phyloP scores from a whole-genome alignment of 1,140 invertebrate genomes.

The Theocolax elegans region DNA sequence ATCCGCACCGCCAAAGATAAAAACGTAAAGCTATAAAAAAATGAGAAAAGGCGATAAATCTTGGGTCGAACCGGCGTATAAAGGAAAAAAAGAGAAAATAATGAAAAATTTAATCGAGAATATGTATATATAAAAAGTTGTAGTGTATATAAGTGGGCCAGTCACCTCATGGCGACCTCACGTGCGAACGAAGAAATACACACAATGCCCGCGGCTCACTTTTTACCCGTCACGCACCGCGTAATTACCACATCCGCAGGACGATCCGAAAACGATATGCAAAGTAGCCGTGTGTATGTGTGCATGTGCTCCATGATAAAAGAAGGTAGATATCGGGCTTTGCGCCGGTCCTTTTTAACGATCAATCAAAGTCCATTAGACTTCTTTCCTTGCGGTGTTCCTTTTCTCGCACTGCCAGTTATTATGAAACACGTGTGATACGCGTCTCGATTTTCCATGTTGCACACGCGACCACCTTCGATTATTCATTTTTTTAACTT shows the following conservation, averaged over 20 bases:
- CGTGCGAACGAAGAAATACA: background rate
- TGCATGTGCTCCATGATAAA: background rate
- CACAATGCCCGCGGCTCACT: slow-evolving; percentile 3
- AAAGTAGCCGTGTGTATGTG: background rate
- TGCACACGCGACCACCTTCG: background rate
- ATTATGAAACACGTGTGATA: background rate
- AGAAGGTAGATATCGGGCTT: slow-evolving; percentile 6
- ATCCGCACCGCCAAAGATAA: too few relatives aligned
- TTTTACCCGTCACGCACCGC: slow-evolving; percentile 27
- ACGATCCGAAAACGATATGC: slow-evolving; percentile 34
- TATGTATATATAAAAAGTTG: too few relatives aligned
- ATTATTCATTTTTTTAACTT: too few relatives aligned
- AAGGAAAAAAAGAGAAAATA: too few relatives aligned
- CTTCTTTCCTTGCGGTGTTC: slow-evolving; percentile 22
- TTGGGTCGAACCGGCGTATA: too few relatives aligned
- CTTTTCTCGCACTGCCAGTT: too few relatives aligned
- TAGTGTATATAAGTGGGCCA: slow-evolving; percentile 21
- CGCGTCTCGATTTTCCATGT: background rate
- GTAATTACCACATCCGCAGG: slow-evolving; percentile 36
- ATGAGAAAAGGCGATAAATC: too few relatives aligned
- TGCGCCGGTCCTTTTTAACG: background rate
- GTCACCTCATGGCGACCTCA: slow-evolving; percentile 5
- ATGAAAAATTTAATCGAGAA: too few relatives aligned
- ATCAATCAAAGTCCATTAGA: slow-evolving; percentile 32
- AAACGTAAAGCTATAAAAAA: too few relatives aligned